Conservation (phyloP, 2,113 vertebrate species). For the Noturus placidus region DNA sequence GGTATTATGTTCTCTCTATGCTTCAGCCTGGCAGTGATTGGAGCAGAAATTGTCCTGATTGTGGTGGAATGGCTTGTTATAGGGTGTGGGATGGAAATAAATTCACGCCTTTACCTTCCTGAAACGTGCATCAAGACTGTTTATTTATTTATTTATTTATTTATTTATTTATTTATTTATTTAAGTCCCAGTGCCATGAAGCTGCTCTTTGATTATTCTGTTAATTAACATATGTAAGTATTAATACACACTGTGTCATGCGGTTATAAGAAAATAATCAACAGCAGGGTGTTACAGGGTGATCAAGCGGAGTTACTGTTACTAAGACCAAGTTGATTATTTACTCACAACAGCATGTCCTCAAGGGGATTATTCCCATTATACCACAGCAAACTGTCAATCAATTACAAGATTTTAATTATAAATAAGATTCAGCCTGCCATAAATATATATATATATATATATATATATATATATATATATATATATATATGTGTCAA, state of each 20-base stretch:
- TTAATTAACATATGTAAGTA: neutral
- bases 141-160: neutral
- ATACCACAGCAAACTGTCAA: neutral
- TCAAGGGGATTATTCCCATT: neutral
- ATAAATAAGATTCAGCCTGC: no score
- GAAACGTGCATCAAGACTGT: neutral
- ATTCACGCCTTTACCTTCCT: neutral
- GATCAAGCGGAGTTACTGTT: neutral
- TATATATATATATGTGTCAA: no score
- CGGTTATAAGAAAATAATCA: neutral
- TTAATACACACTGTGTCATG: neutral
- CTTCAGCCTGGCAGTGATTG: neutral
- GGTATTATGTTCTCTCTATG: neutral
- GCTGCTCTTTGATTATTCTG: neutral
- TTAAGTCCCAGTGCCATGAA: neutral
- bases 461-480: no score
- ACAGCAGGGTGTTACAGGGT: neutral
- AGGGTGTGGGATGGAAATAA: neutral
- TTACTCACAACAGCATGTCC: neutral
- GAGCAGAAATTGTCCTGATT: constrained; percentile 18
- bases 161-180: neutral
- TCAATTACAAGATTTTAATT: neutral
- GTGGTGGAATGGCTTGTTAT: neutral
- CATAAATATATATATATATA: no score
- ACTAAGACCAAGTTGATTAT: no score